These are phyloP conservation scores for Drosophila ficusphila DNA, from an alignment of 1,140 invertebrate genomes.

Conservation along the genomic window DNA sequence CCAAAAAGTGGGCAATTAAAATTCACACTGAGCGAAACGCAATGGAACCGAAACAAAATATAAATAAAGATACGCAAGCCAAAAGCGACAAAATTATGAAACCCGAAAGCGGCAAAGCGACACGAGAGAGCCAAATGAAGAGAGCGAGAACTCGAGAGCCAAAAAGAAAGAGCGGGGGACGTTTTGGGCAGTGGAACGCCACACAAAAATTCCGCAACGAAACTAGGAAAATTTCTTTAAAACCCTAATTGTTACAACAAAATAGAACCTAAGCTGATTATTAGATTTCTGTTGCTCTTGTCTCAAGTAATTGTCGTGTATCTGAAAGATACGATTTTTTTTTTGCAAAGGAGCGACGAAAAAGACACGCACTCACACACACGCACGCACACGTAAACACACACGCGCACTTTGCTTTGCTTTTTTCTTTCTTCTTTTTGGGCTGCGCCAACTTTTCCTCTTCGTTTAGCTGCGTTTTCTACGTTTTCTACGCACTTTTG, in stretches of 20 bases:
- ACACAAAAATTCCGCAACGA: slow-evolving; percentile 77
- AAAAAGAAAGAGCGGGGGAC: slow-evolving; percentile 41
- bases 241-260: slow-evolving; percentile 18
- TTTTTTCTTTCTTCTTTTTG: slow-evolving; percentile 57
- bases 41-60: slow-evolving; percentile 74
- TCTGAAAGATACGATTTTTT: slow-evolving; percentile 22
- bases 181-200: slow-evolving; percentile 59
- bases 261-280: slow-evolving; percentile 20
- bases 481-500: slow-evolving; percentile 37
- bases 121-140: slow-evolving; percentile 22
- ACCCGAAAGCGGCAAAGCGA: slow-evolving; percentile 64
- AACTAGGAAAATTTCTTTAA: slow-evolving; percentile 42
- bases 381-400: slow-evolving; percentile 40
- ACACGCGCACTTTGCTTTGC: slow-evolving; percentile 64
- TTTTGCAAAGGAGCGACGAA: slow-evolving; percentile 16
- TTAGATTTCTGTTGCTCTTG: slow-evolving; percentile 4
- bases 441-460: slow-evolving; percentile 67
- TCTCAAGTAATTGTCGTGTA: slow-evolving; percentile 6
- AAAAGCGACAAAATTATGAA: slow-evolving; percentile 74
- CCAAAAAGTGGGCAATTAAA: slow-evolving; percentile 37
- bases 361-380: slow-evolving; percentile 52
- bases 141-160: slow-evolving; percentile 7
- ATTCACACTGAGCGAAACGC: slow-evolving; percentile 40
- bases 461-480: slow-evolving; percentile 14
- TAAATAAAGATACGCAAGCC: slow-evolving; percentile 73